Evolutionary conservation across 2,797 vertebrate species (phyloP), one percentile per base, ranked within the genome.

Genomic region (Falco berigora): DNA sequence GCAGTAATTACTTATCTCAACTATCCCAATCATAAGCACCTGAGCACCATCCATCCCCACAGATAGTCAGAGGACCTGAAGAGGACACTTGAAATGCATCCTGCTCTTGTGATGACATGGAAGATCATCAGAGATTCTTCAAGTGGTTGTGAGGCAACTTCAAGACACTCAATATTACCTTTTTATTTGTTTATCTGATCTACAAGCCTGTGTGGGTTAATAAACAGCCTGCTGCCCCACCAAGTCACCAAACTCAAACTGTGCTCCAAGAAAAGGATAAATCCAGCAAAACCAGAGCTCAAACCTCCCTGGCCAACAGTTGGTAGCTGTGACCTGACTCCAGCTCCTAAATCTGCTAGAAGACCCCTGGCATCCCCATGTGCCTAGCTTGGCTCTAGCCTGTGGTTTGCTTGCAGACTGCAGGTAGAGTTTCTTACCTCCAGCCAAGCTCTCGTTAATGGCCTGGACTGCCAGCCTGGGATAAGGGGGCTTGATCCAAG

Each of bases 341-440:
- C 28, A 85, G 50, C 42, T 87, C 28, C 66, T 53, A n/a, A 13
- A 66, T 49, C 67, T 80, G 19, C 63, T 44, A 75, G 20, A 55
- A 42, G 13, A 34, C 7, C 42, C 42, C 32, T 38, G 58, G n/a
- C 36, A 81, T 32, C 49, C 42, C 73, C 40, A 0, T 0, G 1
- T 44, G 34, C 23, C 61, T 76, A 47, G 36, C 77, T 94, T 86
- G 52, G 40, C 47, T 83, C 68, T 53, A 9, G 58, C 15, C 28
- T 75, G 59, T 49, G 36, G 21, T 52, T 66, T 28, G 30, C 44
- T 52, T 73, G 40, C 40, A 63, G 52, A 63, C 17, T 14, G 1
- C 83, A 94, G 40, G 6, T 42, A 42, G 40, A 42, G 40, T 42
- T 42, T 42, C 83, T 75, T 66, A 68, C 34, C 20, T 83, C 52